Evolutionary conservation across 2,888 invertebrate species (phyloP).

Genomic region (Cataglyphis livida): DNA sequence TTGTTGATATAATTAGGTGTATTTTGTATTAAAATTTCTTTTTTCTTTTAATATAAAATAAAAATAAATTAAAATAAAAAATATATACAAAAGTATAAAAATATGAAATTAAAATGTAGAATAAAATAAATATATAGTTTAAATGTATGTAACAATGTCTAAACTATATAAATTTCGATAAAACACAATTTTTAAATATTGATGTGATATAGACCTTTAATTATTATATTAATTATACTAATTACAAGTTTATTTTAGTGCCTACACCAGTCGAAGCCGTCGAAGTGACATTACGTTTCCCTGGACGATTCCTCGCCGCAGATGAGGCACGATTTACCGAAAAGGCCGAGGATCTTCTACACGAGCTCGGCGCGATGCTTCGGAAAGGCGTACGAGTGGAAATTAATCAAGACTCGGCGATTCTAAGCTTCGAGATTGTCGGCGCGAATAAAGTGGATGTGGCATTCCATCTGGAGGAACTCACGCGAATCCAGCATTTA

Average conservation of each 20-base stretch:
- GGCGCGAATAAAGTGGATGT: slow-evolving; percentile 92
- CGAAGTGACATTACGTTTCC: slow-evolving; percentile 91
- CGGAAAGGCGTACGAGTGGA: slow-evolving; percentile 80
- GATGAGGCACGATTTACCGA: slow-evolving; percentile 78
- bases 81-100: neutral
- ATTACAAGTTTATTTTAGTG: slow-evolving; percentile 84
- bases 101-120: neutral
- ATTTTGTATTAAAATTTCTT: neutral
- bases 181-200: too few species aligned
- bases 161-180: too few species aligned
- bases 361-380: slow-evolving; percentile 81
- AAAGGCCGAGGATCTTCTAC: slow-evolving; percentile 81
- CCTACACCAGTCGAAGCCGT: slow-evolving; percentile 91
- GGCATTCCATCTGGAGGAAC: slow-evolving; percentile 92
- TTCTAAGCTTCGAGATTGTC: slow-evolving; percentile 86
- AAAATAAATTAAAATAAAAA: neutral
- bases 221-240: neutral
- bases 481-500: slow-evolving; percentile 88
- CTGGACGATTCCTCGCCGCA: slow-evolving; percentile 87
- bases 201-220: neutral
- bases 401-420: slow-evolving; percentile 81
- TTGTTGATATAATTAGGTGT: neutral
- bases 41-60: neutral
- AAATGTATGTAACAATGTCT: neutral
- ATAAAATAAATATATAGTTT: neutral